These are phyloP conservation scores for Oscheius onirici DNA, from an alignment of 2,888 invertebrate species.

Conservation along the genomic window DNA sequence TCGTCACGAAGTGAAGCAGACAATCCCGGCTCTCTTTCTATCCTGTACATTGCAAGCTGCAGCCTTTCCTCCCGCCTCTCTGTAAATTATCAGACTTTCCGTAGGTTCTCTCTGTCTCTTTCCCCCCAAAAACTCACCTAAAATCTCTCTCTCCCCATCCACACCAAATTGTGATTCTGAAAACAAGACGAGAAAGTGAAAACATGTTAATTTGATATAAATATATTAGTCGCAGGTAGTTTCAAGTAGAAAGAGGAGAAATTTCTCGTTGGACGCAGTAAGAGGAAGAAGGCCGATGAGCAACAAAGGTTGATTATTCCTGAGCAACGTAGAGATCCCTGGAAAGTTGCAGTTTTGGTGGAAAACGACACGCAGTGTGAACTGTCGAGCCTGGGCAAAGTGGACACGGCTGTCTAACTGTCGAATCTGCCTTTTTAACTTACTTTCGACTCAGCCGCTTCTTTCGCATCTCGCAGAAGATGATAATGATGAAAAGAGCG, in stretches of 20 bases:
- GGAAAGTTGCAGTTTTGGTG: too few relatives aligned
- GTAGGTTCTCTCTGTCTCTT: constrained; percentile 14
- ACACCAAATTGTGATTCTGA: constrained; percentile 11
- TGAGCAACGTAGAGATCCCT: constrained; percentile 29
- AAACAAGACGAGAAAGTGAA: not conserved
- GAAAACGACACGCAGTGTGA: not conserved
- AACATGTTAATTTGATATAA: constrained; percentile 2
- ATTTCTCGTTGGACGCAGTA: not conserved
- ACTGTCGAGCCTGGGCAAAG: too few relatives aligned
- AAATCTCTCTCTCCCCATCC: constrained; percentile 6
- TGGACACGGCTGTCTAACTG: too few relatives aligned
- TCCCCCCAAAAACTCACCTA: not conserved
- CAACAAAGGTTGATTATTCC: constrained; percentile 22
- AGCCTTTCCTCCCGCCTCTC: too few relatives aligned
- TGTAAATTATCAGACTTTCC: not conserved
- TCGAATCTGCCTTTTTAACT: constrained; percentile 15
- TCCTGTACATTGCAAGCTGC: constrained; percentile 26
- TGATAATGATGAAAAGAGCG: constrained; percentile 52
- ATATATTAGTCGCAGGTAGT: not conserved
- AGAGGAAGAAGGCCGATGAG: constrained; percentile 1
- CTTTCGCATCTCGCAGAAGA: constrained; percentile 52
- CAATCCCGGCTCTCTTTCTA: constrained; percentile 16
- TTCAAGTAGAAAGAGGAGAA: not conserved
- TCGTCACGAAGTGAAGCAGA: not conserved
- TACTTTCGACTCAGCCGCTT: constrained; percentile 18